These are phyloP conservation scores for Meriones psammophilus DNA, from an alignment of 2,797 vertebrate genomes.

Conservation along the genomic window DNA sequence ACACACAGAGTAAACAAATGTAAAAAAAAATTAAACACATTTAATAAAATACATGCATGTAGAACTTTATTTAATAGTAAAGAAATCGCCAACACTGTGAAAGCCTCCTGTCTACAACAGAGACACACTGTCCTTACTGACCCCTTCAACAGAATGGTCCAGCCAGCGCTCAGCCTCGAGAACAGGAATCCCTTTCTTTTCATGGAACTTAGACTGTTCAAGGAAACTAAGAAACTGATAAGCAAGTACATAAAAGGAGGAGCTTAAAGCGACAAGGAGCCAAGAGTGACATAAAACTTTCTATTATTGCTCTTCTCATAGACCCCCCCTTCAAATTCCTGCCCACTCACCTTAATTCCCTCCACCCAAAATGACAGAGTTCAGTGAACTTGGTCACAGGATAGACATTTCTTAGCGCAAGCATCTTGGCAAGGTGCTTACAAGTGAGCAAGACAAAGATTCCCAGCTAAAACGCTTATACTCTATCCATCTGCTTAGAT, in stretches of 20 bases:
- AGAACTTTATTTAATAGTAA: slow-evolving; percentile 37
- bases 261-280: not conserved
- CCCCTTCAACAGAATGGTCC: not conserved
- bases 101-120: not conserved
- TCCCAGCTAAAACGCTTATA: not conserved
- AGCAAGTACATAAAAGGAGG: not conserved
- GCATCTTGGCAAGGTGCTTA: not conserved
- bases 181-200: slow-evolving; percentile 8
- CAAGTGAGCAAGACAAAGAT: slow-evolving; percentile 2
- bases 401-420: slow-evolving; percentile 14
- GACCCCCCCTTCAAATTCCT: not conserved
- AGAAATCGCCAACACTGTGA: not conserved
- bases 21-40: not conserved
- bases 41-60: not conserved
- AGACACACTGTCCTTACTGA: not conserved
- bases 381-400: not conserved
- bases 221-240: not conserved
- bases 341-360: not conserved
- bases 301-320: not conserved
- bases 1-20: not conserved
- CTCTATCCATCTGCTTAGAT: not conserved
- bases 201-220: not conserved
- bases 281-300: not conserved
- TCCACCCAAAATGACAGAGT: slow-evolving; percentile 31
- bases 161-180: not conserved